These are phyloP conservation scores for Rhodophaea formosa DNA, from an alignment of 2,888 invertebrate species.

Conservation along the genomic window DNA sequence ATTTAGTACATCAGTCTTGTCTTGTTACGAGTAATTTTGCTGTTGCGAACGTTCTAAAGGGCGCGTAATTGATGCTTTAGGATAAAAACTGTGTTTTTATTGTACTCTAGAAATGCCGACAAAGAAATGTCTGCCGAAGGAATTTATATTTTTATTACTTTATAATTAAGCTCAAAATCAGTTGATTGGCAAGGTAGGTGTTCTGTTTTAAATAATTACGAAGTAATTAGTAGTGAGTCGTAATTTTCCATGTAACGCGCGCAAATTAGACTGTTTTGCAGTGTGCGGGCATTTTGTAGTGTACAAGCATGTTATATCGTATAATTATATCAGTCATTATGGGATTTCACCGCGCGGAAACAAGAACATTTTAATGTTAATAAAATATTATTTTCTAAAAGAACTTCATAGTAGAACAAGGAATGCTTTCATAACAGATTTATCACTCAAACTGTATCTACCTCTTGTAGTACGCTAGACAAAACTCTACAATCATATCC, in stretches of 20 bases:
- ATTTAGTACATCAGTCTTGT: slow-evolving; percentile 13
- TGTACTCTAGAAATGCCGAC: slow-evolving; percentile 12
- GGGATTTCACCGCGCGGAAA: background rate
- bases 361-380: background rate
- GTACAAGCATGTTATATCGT: slow-evolving; percentile 7
- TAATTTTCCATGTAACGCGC: slow-evolving; percentile 17
- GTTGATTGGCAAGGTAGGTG: background rate
- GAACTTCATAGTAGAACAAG: background rate
- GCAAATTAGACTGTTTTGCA: slow-evolving; percentile 17
- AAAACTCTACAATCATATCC: too few relatives aligned
- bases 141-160: slow-evolving; percentile 2
- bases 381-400: background rate
- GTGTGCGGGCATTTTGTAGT: slow-evolving; percentile 15
- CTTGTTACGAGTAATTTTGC: slow-evolving; percentile 19
- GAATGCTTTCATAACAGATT: background rate
- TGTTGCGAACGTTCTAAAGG: slow-evolving; percentile 5
- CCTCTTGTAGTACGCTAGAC: too few relatives aligned
- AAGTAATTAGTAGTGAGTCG: slow-evolving; percentile 13
- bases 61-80: slow-evolving; percentile 13
- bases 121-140: background rate
- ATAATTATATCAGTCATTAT: slow-evolving; percentile 16
- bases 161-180: slow-evolving; percentile 15
- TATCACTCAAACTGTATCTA: too few relatives aligned
- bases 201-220: slow-evolving; percentile 16
- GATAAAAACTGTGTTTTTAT: background rate